Base-by-base conservation (phyloP, 2,888 invertebrate species). In the Alcis repandata region DNA sequence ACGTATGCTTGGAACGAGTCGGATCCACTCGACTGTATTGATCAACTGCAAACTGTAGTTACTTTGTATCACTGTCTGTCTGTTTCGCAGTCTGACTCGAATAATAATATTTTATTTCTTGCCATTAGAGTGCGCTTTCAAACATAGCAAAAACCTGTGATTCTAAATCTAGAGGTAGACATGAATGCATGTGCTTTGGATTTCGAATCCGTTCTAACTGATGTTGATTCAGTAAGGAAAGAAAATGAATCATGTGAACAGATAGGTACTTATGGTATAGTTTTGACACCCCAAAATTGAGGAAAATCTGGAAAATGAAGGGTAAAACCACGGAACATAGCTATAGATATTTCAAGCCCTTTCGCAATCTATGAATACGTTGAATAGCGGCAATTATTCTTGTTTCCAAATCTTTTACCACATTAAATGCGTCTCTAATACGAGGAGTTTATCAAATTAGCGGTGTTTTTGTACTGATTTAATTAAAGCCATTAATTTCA, bases 341-440 rank as follows among this genome's bases (percentile, higher is more conserved):
- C 17, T 41, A 53, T 67, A 54, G 61, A 68, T 60, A 69, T 76
- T 73, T 77, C 77, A 51, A 71, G 19, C 49, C 69, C 65, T 72
- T 71, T 64, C 61, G 67, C 63, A 67, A 56, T 57, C 57, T 60
- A 19, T 48, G 48, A 54, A 49, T 65, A 67, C 51, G 66, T 72
- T 68, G 51, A 69, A 63, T 41, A 51, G 62, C 51, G 40, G 52
- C 60, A 11, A 48, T 66, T 27, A 63, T 41, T 63, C 59, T 59
- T 59, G 7, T 63, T 59, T 53, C 58, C 58, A 59, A 63, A 63
- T 32, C 17, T 40, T 27, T 51, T 0, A 33, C 33, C 10, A 48
- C 43, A 36, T 52, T 19, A 45, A 58, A 46, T 40, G 45, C 46
- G 38, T 58, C 20, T 15, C 22, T 22, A 40, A 53, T 15, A 48